Evolutionary conservation across 2,113 vertebrate species (phyloP).

Genomic region (Alectura lathami): DNA sequence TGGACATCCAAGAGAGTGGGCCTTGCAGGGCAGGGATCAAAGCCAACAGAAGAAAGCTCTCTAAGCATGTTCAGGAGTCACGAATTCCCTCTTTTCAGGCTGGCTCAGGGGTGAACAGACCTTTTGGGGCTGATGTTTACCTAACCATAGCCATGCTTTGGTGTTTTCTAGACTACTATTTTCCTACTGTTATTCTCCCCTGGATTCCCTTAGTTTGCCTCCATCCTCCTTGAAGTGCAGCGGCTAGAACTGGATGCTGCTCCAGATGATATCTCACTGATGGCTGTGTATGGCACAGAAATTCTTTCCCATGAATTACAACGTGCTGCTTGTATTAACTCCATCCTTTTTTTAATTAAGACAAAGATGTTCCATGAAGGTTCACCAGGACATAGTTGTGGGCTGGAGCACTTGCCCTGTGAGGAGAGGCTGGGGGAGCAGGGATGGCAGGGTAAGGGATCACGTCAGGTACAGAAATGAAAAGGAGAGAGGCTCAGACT

Average conservation of each 20-base stretch:
- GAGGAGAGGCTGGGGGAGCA: neutral
- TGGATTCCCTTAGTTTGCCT: neutral
- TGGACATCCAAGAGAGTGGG: neutral
- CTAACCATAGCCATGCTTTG: neutral
- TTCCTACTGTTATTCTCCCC: neutral
- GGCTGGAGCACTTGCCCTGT: neutral
- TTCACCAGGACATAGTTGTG: accelerated
- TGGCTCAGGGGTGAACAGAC: neutral
- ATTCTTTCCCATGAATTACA: neutral
- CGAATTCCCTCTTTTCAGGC: neutral
- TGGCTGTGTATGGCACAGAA: neutral
- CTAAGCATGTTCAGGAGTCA: neutral
- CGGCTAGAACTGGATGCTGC: accelerated
- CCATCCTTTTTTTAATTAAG: neutral
- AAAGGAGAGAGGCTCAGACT: neutral
- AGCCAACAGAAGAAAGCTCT: neutral
- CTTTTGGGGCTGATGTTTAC: neutral
- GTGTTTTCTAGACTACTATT: neutral
- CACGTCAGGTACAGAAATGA: neutral
- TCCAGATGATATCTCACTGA: neutral
- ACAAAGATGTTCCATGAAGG: neutral
- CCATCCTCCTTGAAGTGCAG: neutral
- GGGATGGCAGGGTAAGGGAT: neutral
- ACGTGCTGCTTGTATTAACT: neutral
- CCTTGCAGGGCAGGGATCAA: neutral